These are phyloP conservation scores for Crioceris asparagi DNA, from an alignment of 2,888 invertebrate species.

Conservation along the genomic window DNA sequence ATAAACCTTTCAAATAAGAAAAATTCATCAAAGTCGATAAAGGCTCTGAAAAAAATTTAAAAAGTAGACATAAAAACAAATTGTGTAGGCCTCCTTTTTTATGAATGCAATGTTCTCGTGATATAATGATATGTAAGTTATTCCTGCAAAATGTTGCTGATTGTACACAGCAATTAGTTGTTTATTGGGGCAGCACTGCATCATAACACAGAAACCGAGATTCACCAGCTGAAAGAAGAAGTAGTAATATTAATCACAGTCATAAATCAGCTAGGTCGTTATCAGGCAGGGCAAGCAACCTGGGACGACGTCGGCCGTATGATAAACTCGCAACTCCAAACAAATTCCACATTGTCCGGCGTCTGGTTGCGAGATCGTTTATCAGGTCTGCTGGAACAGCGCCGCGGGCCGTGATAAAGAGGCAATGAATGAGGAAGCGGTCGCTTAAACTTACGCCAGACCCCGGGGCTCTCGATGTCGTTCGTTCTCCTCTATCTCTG, in stretches of 20 bases:
- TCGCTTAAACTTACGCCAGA: slow-evolving; percentile 27
- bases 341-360: slow-evolving; percentile 35
- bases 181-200: no score
- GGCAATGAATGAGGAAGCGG: slow-evolving; percentile 33
- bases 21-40: no score
- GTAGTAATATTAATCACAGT: slow-evolving; percentile 11
- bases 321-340: slow-evolving; percentile 26
- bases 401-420: slow-evolving; percentile 28
- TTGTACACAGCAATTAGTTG: no score
- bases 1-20: no score
- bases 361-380: slow-evolving; percentile 31
- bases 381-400: slow-evolving; percentile 21
- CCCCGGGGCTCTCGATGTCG: slow-evolving; percentile 9
- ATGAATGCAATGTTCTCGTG: no score
- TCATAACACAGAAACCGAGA: background rate
- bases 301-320: slow-evolving; percentile 4
- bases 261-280: slow-evolving; percentile 18
- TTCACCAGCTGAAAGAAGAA: background rate
- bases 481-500: slow-evolving; percentile 25
- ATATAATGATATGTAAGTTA: no score
- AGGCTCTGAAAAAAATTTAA: no score
- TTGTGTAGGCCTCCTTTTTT: no score
- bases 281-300: slow-evolving; percentile 19
- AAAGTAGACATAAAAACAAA: no score
- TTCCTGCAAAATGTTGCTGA: no score